Conservation (phyloP, 2,797 vertebrate species). For the Coracias cyanogaster region DNA sequence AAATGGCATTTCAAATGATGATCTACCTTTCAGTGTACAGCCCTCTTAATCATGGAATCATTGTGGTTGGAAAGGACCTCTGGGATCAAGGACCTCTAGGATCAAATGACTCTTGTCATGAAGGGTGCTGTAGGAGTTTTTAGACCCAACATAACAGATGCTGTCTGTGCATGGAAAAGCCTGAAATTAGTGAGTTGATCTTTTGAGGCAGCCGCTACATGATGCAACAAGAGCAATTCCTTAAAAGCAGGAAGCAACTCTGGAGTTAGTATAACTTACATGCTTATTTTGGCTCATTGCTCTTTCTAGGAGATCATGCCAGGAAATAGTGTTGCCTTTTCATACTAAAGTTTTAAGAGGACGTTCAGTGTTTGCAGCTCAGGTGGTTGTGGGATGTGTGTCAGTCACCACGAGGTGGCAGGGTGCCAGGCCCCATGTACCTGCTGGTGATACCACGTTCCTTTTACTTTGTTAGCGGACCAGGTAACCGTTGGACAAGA, state of each 20-base stretch:
- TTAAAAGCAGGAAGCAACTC: not conserved
- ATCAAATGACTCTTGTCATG: too few species aligned
- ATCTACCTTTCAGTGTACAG: not conserved
- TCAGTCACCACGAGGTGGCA: slow-evolving; percentile 52
- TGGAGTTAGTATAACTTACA: not conserved
- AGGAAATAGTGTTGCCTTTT: not conserved
- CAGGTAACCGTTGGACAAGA: not conserved
- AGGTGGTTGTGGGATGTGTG: not conserved
- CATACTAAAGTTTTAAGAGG: not conserved
- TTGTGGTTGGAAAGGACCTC: too few species aligned
- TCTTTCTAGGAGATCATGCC: not conserved
- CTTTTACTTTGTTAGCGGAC: not conserved
- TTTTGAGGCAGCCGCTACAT: not conserved
- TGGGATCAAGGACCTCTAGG: not conserved
- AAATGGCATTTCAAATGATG: not conserved
- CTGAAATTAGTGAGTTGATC: not conserved
- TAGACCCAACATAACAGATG: not conserved
- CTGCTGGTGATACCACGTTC: rapidly evolving
- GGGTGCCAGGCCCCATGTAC: not conserved
- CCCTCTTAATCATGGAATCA: not conserved
- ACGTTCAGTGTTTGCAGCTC: not conserved
- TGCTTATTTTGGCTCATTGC: not conserved
- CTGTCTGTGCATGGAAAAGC: not conserved
- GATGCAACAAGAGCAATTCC: not conserved
- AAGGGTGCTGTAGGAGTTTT: not conserved